Percentiles rank a stretch among this genome's conserved stretches.
Evolutionary conservation across 1,140 invertebrate genomes (phyloP).

Genomic region (Teleogryllus occipitalis): DNA sequence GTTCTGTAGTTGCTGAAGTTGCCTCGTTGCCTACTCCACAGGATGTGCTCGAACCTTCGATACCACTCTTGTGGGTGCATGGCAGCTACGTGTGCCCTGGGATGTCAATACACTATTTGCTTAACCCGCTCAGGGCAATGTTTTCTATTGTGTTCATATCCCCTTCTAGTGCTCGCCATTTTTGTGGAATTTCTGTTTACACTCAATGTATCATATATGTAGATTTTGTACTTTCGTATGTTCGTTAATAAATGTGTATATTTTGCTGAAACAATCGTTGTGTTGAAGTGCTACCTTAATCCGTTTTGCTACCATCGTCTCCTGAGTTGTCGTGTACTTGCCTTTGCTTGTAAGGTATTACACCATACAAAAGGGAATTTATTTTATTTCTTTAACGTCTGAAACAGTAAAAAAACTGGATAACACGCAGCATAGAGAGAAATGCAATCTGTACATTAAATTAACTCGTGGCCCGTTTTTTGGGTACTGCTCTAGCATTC

Average conservation of each 20-base stretch:
- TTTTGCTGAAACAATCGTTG: background rate
- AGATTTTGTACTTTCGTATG: background rate
- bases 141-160: background rate
- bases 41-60: background rate
- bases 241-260: background rate
- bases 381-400: too few species aligned
- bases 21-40: background rate
- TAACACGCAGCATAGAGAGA: too few species aligned
- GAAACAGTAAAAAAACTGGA: too few species aligned
- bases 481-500: too few species aligned
- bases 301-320: too few species aligned
- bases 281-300: too few species aligned
- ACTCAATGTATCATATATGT: background rate
- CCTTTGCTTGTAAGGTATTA: too few species aligned
- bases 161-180: background rate
- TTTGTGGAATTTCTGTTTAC: background rate
- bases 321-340: too few species aligned
- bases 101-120: background rate
- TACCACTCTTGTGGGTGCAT: background rate
- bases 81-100: too few species aligned
- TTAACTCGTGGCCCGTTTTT: too few species aligned
- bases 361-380: too few species aligned
- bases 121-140: background rate
- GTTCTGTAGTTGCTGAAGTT: background rate
- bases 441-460: too few species aligned